Base-by-base conservation (phyloP, 2,797 vertebrate genomes). In the Sebastes kiyomatsui region DNA sequence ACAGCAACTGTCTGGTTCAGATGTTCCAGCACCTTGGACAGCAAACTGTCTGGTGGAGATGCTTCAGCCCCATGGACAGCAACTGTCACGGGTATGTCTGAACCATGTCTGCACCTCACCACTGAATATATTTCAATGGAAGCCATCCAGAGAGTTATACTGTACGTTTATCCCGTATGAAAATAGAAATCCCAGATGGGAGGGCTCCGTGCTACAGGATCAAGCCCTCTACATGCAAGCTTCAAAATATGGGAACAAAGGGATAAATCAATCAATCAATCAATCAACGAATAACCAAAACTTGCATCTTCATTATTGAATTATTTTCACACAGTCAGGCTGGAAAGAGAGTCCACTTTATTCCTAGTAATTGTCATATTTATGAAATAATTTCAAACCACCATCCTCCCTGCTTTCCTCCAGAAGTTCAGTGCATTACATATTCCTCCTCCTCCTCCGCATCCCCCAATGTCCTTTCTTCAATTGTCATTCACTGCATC, bases 401-500 rank as follows among this genome's bases (percentile, higher is more conserved):
- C 28, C 16, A 27, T 71, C 30, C 28, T n/a, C 58, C 1, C 30
- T 67, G 27, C 52, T 83, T 80, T 83, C 12, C 70, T 67, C 69
- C 35, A 79, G 25, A 82, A 56, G 46, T 85, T 69, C 38, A 59
- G 6, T 25, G 23, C 65, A 84, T 87, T 75, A 78, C 68, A 49
- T 76, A 54, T 70, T 74, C 49, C 62, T 79, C 77, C 67, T 78
- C 77, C 67, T 77, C 75, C 60, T 74, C 62, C 72, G n/a, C 55
- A 65, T 77, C 74, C 61, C n/a, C 27, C 32, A 7, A 8, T 70
- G 70, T 72, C 65, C 67, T 86, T 87, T 85, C 73, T 86, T 81
- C 61, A 76, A 27, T 83, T 91, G 82, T 74, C 82, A 77, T 85
- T 82, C 62, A 35, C 66, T 71, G 61, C 82, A 83, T 82, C 65